phyloP scores from a whole-genome alignment of 2,888 invertebrate species.

The Apodemia duryi region DNA sequence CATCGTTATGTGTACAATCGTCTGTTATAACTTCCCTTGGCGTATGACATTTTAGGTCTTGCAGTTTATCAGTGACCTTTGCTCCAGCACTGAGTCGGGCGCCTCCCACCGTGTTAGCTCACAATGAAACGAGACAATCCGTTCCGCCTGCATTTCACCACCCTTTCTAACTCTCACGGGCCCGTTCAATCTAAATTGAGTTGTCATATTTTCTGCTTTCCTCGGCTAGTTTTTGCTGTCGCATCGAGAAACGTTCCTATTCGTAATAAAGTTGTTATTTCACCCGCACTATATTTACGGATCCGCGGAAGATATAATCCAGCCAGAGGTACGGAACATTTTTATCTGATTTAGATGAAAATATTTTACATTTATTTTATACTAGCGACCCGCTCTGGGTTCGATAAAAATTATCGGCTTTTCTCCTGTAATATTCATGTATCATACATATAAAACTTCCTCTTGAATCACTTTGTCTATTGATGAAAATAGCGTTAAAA shows the following conservation, averaged over 20 bases:
- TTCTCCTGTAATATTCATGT: too few relatives aligned
- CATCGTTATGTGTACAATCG: conserved; percentile 35
- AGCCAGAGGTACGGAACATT: conserved; percentile 12
- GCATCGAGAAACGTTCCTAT: conserved; percentile 21
- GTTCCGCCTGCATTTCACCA: conserved; percentile 62
- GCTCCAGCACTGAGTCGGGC: conserved; percentile 39
- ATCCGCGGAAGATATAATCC: conserved; percentile 17
- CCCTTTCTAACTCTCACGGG: conserved; percentile 49
- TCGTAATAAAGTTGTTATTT: conserved; percentile 23
- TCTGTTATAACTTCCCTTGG: conserved; percentile 36
- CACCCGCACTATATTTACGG: conserved; percentile 17
- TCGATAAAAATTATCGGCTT: too few relatives aligned
- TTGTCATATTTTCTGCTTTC: conserved; percentile 66
- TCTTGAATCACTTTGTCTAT: too few relatives aligned
- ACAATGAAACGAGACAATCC: conserved; percentile 53
- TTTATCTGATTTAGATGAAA: neutral
- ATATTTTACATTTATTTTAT: too few relatives aligned
- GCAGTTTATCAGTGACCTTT: conserved; percentile 44
- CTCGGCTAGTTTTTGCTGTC: conserved; percentile 29
- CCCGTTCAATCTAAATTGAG: conserved; percentile 65
- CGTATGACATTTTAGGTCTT: conserved; percentile 42
- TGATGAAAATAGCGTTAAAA: too few relatives aligned
- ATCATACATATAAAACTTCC: too few relatives aligned
- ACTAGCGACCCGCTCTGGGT: too few relatives aligned
- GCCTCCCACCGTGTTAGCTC: conserved; percentile 43